These are phyloP conservation scores for Troides helena DNA, from an alignment of 2,888 invertebrate species.

Conservation along the genomic window DNA sequence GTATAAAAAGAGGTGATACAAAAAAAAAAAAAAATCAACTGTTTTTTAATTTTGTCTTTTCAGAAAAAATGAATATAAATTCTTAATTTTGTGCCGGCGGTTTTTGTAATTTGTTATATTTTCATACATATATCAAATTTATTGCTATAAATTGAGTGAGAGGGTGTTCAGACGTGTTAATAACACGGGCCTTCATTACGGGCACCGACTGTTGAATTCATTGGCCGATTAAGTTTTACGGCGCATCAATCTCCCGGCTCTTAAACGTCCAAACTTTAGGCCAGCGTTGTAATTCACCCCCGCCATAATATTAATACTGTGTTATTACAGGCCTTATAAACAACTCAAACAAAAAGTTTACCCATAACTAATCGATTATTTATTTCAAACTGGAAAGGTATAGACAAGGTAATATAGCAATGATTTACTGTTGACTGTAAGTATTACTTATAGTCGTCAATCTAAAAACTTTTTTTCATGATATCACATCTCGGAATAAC, in stretches of 20 bases:
- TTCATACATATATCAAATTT: not conserved
- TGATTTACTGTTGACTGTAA: no score
- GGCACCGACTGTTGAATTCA: slow-evolving; percentile 22
- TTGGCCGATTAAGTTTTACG: slow-evolving; percentile 29
- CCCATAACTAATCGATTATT: slow-evolving; percentile 20
- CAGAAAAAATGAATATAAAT: not conserved
- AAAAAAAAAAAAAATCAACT: no score
- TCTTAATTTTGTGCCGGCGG: not conserved
- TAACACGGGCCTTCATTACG: slow-evolving; percentile 10
- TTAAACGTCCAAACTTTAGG: slow-evolving; percentile 53
- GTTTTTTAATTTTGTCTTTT: no score
- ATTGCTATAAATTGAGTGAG: slow-evolving; percentile 2
- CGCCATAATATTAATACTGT: slow-evolving; percentile 30
- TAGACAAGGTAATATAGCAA: not conserved
- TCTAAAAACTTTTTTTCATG: no score
- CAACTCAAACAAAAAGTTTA: slow-evolving; percentile 19
- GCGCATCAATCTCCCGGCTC: slow-evolving; percentile 47
- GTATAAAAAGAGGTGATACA: no score
- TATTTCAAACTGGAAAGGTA: not conserved
- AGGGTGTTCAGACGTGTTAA: slow-evolving; percentile 14
- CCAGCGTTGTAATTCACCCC: slow-evolving; percentile 46
- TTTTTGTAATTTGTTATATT: not conserved
- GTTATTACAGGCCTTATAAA: slow-evolving; percentile 29
- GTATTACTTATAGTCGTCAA: no score
- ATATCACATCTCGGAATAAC: not conserved